Evolutionary conservation across 2,113 vertebrate genomes (phyloP).

Genomic region (Thermophis baileyi): DNA sequence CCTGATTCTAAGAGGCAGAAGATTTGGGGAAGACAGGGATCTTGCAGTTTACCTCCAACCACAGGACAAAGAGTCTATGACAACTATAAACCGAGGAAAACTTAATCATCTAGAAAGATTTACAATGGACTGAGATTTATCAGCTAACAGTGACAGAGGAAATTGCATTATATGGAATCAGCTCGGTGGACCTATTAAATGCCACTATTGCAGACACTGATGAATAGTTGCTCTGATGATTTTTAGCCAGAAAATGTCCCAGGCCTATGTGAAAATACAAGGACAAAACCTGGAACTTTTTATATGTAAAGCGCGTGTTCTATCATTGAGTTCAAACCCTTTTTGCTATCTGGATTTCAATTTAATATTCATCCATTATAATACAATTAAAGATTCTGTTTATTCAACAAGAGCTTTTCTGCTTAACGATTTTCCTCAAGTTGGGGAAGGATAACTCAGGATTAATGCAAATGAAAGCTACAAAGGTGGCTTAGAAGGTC

Average conservation of each 20-base stretch:
- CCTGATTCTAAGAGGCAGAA: background rate
- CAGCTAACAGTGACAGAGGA: background rate
- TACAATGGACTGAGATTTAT: background rate
- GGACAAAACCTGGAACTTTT: background rate
- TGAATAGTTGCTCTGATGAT: background rate
- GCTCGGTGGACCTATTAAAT: background rate
- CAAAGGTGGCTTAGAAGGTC: background rate
- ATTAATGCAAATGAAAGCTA: background rate
- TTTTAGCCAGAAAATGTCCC: background rate
- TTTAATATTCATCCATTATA: background rate
- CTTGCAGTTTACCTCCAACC: background rate
- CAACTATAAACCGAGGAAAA: background rate
- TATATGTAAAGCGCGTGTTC: background rate
- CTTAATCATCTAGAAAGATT: background rate
- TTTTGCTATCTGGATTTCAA: background rate
- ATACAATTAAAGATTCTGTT: background rate
- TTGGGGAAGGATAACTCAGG: background rate
- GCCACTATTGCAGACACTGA: background rate
- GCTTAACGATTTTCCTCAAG: background rate
- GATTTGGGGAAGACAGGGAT: background rate
- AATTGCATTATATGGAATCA: background rate
- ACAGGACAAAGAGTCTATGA: background rate
- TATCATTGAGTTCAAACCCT: background rate
- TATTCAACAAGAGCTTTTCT: background rate
- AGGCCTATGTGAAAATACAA: background rate